Evolutionary conservation across 2,888 invertebrate genomes (phyloP), one percentile per base, ranked within the genome.

Genomic region (Caradrina clavipalpis): DNA sequence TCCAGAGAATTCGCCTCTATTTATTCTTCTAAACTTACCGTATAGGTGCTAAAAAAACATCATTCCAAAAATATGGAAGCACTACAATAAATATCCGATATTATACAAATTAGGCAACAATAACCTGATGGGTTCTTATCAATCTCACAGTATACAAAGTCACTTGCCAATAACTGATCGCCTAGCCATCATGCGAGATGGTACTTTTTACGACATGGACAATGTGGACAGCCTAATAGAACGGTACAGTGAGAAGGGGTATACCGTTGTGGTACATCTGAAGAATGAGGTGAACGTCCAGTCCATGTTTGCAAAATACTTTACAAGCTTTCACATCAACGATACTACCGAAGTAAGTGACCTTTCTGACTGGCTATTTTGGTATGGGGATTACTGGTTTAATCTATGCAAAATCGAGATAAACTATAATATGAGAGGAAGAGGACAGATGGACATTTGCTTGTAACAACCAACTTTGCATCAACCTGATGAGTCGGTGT

Each of bases 241-340:
- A 7, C 88, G 94, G 1, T 91, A 94, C 86, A 91, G 92, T 79
- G 75, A 78, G 21, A 83, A 80, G 49, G 95, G 95, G 0, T 94
- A 88, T 81, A 95, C 94, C 0, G 94, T 93, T 2, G 95, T 94
- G 22, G 86, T 95, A 15, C 93, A 95, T 62, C 85, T 95, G 13
- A 94, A 94, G 76, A 89, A 93, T 67, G 92, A 93, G 42, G 86
- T 93, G 31, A 81, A 94, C 58, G 82, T 93, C 26, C 1, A 19
- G 0, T 19, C 3, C 1, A 89, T 95, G 86, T 94, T 95, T 73
- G 63, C 72, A 0, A 69, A 69, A 7, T 86, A 93, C 72, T 95
- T 95, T 82, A 72, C 49, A 1, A 45, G 63, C 2, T 92, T 93
- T 69, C 17, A 68, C 47, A 84, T 95, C 57, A 95, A 95, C 78